Conservation (phyloP, 2,113 vertebrate genomes). For the Hyperoodon ampullatus region DNA sequence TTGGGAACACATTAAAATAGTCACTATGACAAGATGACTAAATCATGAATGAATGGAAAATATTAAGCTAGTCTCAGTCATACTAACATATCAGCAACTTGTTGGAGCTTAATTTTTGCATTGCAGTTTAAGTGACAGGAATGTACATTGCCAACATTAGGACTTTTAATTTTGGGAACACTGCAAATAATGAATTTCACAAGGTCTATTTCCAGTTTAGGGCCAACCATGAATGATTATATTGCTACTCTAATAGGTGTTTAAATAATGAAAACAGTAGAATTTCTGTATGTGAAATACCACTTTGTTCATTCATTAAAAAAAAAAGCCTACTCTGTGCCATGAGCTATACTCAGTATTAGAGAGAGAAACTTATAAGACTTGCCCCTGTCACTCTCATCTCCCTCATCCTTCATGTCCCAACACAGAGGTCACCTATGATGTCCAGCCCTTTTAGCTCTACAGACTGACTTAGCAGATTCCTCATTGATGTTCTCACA, state of each 20-base stretch:
- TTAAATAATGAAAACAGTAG: background rate
- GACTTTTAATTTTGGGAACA: background rate
- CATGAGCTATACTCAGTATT: background rate
- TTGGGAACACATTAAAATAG: conserved; percentile 70
- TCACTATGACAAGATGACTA: conserved; percentile 48
- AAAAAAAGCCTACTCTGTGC: background rate
- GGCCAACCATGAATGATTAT: background rate
- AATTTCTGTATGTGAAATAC: conserved; percentile 17
- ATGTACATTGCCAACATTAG: background rate
- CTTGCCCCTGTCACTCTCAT: background rate
- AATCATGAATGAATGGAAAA: conserved; percentile 76
- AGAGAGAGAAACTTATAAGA: background rate
- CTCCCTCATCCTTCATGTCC: background rate
- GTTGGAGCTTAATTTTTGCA: conserved; percentile 64
- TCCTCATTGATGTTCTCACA: background rate
- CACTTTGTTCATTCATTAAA: background rate
- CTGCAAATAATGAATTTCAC: background rate
- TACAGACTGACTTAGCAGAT: background rate
- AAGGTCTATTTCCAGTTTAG: background rate
- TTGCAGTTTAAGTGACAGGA: conserved; percentile 41
- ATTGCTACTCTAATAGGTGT: background rate
- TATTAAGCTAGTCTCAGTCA: conserved; percentile 52
- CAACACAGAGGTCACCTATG: background rate
- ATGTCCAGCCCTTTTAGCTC: background rate
- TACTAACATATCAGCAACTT: conserved; percentile 53